These are phyloP conservation scores for Drosophila rubida DNA, from an alignment of 2,888 invertebrate species.

Conservation along the genomic window DNA sequence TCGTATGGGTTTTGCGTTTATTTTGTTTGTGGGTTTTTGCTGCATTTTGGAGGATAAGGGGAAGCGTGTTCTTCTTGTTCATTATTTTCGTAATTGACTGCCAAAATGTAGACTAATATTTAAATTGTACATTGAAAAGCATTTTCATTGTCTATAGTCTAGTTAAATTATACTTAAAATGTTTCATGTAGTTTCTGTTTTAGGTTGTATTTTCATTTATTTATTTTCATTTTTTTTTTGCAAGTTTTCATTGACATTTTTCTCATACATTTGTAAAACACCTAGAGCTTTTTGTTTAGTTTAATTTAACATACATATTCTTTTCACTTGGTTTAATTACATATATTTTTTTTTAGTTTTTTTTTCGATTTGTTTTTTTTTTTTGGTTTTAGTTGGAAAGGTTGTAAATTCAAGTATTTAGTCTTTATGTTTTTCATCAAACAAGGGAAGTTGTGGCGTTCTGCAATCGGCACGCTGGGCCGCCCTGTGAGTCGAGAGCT, in stretches of 20 bases:
- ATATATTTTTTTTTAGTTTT: slow-evolving; percentile 24
- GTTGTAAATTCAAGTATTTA: slow-evolving; percentile 77
- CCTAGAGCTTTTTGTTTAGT: slow-evolving; percentile 57
- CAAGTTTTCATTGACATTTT: slow-evolving; percentile 13
- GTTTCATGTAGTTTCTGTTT: slow-evolving; percentile 15
- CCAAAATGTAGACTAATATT: slow-evolving; percentile 63
- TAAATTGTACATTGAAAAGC: slow-evolving; percentile 61
- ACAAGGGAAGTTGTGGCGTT: slow-evolving; percentile 61
- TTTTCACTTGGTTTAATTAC: slow-evolving; percentile 43
- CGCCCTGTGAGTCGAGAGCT: slow-evolving; percentile 22
- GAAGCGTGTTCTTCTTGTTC: slow-evolving; percentile 35
- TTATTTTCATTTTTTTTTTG: slow-evolving; percentile 11
- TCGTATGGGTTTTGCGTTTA: not conserved
- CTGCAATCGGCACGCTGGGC: slow-evolving; percentile 40
- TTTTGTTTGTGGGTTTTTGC: not conserved
- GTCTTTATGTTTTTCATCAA: slow-evolving; percentile 77
- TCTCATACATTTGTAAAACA: slow-evolving; percentile 72
- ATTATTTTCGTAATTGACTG: slow-evolving; percentile 66
- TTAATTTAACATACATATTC: slow-evolving; percentile 43
- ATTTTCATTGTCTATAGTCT: slow-evolving; percentile 42
- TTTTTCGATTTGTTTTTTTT: slow-evolving; percentile 20
- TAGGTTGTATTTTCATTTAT: slow-evolving; percentile 5
- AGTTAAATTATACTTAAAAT: slow-evolving; percentile 63
- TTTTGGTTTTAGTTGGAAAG: slow-evolving; percentile 50
- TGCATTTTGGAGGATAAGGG: slow-evolving; percentile 34